Evolutionary conservation across 1,140 invertebrate species (phyloP).

Genomic region (Tribolium madens): DNA sequence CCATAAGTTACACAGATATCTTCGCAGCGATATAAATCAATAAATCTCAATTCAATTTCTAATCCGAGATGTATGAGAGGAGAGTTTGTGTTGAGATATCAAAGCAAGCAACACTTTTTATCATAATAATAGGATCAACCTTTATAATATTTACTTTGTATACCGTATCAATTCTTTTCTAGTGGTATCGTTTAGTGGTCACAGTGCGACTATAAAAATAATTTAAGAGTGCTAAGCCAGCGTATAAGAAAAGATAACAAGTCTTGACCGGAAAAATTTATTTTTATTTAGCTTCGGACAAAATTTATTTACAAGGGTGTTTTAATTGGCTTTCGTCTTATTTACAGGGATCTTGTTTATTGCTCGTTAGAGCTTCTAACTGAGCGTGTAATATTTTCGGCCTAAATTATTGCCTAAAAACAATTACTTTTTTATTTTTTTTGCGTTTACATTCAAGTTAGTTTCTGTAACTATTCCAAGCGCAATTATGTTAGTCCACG

Average conservation of each 20-base stretch:
- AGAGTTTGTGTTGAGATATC: too few species aligned
- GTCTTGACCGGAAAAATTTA: constrained; percentile 9
- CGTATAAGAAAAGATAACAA: constrained; percentile 26
- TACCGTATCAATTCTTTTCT: constrained; percentile 11
- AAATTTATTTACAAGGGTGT: constrained; percentile 19
- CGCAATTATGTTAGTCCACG: too few species aligned
- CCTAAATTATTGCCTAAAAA: neutral
- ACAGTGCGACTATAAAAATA: constrained; percentile 44
- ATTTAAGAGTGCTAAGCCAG: constrained; percentile 27
- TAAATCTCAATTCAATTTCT: constrained; percentile 7
- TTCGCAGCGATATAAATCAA: constrained; percentile 2
- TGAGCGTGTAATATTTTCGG: neutral
- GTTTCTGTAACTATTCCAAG: too few species aligned
- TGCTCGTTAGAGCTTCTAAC: neutral
- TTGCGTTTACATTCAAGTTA: too few species aligned
- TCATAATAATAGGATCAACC: neutral
- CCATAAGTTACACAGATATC: constrained; percentile 7
- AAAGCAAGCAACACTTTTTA: neutral
- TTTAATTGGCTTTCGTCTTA: constrained; percentile 15
- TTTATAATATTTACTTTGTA: constrained; percentile 12
- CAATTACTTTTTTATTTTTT: neutral
- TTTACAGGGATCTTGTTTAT: neutral
- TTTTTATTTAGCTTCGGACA: neutral
- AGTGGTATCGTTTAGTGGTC: constrained; percentile 41
- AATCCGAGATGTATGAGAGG: neutral